These are phyloP conservation scores for Oryzaephilus surinamensis DNA, from an alignment of 1,140 invertebrate genomes.

Conservation along the genomic window DNA sequence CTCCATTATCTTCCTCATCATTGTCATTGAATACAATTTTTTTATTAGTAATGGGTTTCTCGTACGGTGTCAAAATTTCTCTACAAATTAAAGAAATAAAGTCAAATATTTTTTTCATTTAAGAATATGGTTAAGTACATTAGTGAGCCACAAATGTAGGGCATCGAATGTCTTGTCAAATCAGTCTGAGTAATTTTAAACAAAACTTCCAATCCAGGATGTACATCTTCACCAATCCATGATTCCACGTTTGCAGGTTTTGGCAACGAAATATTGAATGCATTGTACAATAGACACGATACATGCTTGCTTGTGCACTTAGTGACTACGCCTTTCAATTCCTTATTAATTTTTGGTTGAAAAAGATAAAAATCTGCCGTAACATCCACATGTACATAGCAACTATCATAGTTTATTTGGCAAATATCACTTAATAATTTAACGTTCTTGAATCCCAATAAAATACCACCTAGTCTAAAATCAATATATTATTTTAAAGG, in stretches of 20 bases:
- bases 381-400: constrained; percentile 49
- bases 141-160: constrained; percentile 42
- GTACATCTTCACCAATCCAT: constrained; percentile 45
- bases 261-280: constrained; percentile 54
- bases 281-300: constrained; percentile 50
- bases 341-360: constrained; percentile 39
- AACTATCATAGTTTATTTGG: constrained; percentile 43
- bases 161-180: constrained; percentile 44
- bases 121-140: too few species aligned
- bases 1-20: too few species aligned
- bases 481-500: constrained; percentile 6
- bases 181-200: constrained; percentile 46
- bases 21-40: too few species aligned
- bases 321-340: constrained; percentile 46
- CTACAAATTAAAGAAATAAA: too few species aligned
- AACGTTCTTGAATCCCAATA: constrained; percentile 51
- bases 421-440: constrained; percentile 44
- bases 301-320: constrained; percentile 51
- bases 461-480: constrained; percentile 46
- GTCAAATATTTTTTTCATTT: too few species aligned
- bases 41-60: too few species aligned
- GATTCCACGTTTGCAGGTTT: constrained; percentile 41
- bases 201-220: constrained; percentile 45
- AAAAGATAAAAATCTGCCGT: constrained; percentile 57
- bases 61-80: too few species aligned